Conservation (phyloP, 2,113 vertebrate species). For the Excalfactoria chinensis region DNA sequence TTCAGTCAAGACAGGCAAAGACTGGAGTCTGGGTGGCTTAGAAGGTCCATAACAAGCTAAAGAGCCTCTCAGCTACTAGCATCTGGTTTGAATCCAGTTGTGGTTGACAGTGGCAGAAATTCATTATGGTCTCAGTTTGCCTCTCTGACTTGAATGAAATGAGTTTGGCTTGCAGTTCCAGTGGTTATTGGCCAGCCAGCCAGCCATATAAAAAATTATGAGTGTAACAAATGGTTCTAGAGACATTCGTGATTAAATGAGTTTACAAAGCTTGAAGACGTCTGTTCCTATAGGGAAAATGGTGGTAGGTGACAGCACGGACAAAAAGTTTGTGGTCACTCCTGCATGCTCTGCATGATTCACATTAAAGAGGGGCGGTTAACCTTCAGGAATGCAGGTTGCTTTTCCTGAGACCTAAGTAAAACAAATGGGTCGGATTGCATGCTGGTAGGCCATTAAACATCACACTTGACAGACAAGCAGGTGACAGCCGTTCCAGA, state of each 20-base stretch:
- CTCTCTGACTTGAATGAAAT: neutral
- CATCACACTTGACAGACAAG: neutral
- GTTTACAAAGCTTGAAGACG: neutral
- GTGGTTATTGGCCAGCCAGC: neutral
- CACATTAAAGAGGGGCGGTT: neutral
- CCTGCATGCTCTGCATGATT: neutral
- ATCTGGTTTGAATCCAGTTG: slow-evolving; percentile 70
- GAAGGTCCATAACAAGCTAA: slow-evolving; percentile 14
- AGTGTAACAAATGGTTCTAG: neutral
- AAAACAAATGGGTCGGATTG: slow-evolving; percentile 13
- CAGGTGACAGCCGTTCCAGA: slow-evolving; percentile 1
- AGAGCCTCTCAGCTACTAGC: slow-evolving; percentile 44
- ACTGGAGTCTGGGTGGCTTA: slow-evolving; percentile 41
- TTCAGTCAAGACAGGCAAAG: slow-evolving; percentile 34
- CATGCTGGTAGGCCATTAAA: neutral
- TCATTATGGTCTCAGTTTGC: slow-evolving; percentile 35
- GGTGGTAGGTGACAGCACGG: neutral
- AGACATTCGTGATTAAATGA: neutral
- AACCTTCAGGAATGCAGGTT: neutral
- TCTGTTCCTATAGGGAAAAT: neutral
- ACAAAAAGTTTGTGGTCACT: neutral
- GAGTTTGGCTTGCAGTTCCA: neutral
- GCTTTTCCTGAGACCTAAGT: neutral
- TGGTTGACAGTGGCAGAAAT: slow-evolving; percentile 35
- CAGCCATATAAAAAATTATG: neutral